Conservation (phyloP, 1,140 invertebrate species). For the Bemisia tabaci region DNA sequence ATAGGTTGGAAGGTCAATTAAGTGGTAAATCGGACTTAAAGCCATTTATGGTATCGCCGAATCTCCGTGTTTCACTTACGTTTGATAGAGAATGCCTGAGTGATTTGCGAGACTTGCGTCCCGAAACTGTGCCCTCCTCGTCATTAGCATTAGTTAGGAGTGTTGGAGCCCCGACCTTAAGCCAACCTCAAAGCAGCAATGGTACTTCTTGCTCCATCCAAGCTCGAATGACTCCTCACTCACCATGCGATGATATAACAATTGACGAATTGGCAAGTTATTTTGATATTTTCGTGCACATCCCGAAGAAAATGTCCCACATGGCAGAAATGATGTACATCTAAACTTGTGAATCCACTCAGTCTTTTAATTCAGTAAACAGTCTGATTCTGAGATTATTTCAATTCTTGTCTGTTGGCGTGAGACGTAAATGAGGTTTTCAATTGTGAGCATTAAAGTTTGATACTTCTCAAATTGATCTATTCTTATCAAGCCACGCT, state of each 20-base stretch:
- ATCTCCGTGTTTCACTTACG: not conserved
- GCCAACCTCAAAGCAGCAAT: not conserved
- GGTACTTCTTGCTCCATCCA: not conserved
- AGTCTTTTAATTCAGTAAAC: no score
- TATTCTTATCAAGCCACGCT: no score
- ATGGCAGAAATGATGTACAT: slow-evolving; percentile 98
- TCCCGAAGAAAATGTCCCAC: slow-evolving; percentile 89
- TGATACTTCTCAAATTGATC: no score
- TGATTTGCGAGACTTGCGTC: not conserved
- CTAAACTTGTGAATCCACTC: slow-evolving; percentile 36
- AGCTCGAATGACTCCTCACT: not conserved
- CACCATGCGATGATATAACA: slow-evolving; percentile 46
- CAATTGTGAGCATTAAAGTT: no score
- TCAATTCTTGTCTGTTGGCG: no score
- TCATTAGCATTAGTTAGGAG: not conserved
- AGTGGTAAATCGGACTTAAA: not conserved
- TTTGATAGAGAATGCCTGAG: not conserved
- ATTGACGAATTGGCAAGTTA: slow-evolving; percentile 86
- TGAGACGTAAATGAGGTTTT: no score
- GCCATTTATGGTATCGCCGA: not conserved
- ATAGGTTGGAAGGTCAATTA: not conserved
- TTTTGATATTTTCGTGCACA: slow-evolving; percentile 83
- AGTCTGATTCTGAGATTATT: no score
- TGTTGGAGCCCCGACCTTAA: not conserved
- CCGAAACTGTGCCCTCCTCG: not conserved